Percentiles rank a stretch among this genome's conserved stretches.
phyloP scores from a whole-genome alignment of 92 coral and sea anemone species.

The Parazoanthus swiftii region DNA sequence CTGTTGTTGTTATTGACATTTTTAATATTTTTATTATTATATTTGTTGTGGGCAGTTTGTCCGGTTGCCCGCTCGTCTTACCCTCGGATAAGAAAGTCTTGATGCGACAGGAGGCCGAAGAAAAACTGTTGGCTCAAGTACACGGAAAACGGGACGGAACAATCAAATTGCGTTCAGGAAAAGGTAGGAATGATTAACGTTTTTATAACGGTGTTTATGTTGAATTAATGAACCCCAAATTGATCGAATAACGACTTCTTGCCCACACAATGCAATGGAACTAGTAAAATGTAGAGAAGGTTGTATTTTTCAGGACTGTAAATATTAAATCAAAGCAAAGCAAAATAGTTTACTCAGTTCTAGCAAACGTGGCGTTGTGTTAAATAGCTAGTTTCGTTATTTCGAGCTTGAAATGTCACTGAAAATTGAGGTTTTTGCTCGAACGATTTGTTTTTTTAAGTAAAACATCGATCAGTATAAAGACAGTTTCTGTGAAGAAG shows the following conservation, averaged over 20 bases:
- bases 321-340: not conserved
- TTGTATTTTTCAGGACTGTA: not conserved
- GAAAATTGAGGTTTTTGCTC: not conserved
- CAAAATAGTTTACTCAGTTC: too few relatives aligned
- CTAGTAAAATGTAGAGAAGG: not conserved
- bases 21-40: not conserved
- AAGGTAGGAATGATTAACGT: constrained; percentile 61
- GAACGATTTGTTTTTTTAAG: not conserved
- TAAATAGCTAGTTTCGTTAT: too few relatives aligned
- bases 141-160: constrained; percentile 61
- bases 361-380: too few relatives aligned
- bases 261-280: not conserved
- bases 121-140: constrained; percentile 84
- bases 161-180: constrained; percentile 87
- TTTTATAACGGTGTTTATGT: too few relatives aligned
- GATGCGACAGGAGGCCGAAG: constrained; percentile 96
- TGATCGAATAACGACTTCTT: not conserved
- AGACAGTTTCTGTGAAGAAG: not conserved
- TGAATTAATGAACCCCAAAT: too few relatives aligned
- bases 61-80: constrained; percentile 96
- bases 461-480: not conserved
- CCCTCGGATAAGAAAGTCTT: constrained; percentile 88
- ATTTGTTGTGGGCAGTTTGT: constrained; percentile 59
- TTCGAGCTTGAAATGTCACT: not conserved
- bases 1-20: too few relatives aligned